Percentiles rank a stretch among this genome's conserved stretches.
phyloP scores from a whole-genome alignment of 1,140 invertebrate genomes.

The Periplaneta americana region DNA sequence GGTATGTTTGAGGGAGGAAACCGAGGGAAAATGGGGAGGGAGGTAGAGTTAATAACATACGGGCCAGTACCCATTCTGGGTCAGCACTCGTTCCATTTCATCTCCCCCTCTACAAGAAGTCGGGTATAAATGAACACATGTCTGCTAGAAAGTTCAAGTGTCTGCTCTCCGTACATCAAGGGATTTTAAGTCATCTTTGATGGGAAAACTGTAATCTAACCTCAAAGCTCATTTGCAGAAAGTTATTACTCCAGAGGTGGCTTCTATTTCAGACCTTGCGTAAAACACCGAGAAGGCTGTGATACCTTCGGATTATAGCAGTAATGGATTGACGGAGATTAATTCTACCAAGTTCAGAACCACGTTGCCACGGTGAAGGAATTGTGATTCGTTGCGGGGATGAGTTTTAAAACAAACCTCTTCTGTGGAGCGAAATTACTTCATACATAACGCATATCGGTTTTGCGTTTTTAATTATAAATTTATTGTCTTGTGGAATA shows the following conservation, averaged over 20 bases:
- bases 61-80: background rate
- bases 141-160: background rate
- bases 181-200: background rate
- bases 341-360: background rate
- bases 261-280: background rate
- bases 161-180: background rate
- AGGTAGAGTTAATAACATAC: background rate
- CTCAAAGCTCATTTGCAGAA: background rate
- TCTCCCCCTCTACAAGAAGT: background rate
- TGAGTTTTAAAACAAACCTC: background rate
- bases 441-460: too few species aligned
- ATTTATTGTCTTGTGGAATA: too few species aligned
- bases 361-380: background rate
- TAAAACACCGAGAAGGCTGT: background rate
- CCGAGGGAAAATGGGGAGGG: background rate
- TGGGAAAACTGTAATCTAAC: background rate
- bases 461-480: too few species aligned
- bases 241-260: background rate
- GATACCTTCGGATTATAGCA: background rate
- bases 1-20: background rate
- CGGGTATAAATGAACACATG: background rate
- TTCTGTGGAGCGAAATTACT: background rate
- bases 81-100: background rate
- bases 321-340: background rate
- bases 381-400: too few species aligned